Evolutionary conservation across 2,797 vertebrate genomes (phyloP).

Genomic region (Xiphorhynchus erythropygius): DNA sequence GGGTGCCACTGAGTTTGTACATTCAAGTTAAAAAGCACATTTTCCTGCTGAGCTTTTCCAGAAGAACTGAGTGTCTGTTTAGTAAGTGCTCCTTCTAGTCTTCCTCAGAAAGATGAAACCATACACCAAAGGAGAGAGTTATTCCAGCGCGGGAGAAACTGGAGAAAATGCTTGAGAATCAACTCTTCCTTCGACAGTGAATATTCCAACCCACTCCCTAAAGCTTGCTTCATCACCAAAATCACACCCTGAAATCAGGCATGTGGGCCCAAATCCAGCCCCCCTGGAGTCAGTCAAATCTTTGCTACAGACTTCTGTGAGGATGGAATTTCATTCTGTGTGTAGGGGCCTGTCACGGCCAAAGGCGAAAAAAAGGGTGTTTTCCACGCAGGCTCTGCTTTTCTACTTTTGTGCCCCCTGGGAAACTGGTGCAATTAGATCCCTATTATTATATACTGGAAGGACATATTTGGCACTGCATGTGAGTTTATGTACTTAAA

Average conservation of each 20-base stretch:
- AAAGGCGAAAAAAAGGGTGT: conserved; percentile 40
- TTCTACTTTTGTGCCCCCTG: conserved; percentile 10
- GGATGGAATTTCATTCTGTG: conserved; percentile 32
- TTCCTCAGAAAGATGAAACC: neutral
- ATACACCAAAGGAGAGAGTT: neutral
- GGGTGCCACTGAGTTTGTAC: neutral
- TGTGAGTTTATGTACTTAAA: neutral
- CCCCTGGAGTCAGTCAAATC: neutral
- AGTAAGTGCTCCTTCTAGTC: neutral
- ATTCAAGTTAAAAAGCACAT: accelerated
- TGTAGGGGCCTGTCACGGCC: neutral
- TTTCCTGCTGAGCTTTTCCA: neutral
- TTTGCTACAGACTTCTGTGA: neutral
- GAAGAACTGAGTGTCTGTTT: neutral
- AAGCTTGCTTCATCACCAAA: neutral
- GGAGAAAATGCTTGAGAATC: neutral
- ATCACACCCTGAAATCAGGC: conserved; percentile 33
- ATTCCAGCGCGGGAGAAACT: neutral
- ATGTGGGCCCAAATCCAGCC: conserved; percentile 7
- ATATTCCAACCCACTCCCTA: neutral
- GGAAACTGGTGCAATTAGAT: conserved; percentile 47
- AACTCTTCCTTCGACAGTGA: neutral
- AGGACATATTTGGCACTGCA: conserved; percentile 33
- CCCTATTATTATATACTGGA: conserved; percentile 19
- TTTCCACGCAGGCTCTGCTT: conserved; percentile 39